These are phyloP conservation scores for Lepidocyrtinus sp. DNA, from an alignment of 2,888 invertebrate species.

Conservation along the genomic window DNA sequence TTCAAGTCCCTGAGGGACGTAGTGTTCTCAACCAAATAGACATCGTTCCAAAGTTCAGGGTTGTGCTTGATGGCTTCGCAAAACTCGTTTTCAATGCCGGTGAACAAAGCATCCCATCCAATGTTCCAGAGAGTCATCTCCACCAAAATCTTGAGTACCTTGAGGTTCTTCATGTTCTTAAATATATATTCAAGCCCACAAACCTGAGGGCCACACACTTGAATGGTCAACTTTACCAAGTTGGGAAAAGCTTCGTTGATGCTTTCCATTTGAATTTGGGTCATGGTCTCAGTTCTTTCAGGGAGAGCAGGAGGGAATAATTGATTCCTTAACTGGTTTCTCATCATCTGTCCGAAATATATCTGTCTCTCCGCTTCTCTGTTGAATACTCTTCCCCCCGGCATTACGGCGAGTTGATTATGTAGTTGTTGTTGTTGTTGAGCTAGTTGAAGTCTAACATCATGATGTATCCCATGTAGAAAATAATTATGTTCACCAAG, in stretches of 20 bases:
- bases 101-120: constrained; percentile 46
- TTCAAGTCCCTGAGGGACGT: constrained; percentile 38
- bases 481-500: no score
- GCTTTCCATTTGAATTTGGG: constrained; percentile 40
- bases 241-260: constrained; percentile 50
- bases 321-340: no score
- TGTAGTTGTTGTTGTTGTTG: constrained; percentile 24
- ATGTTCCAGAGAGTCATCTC: constrained; percentile 48
- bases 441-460: no score
- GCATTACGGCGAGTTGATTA: background rate
- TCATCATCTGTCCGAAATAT: no score
- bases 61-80: constrained; percentile 49
- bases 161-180: constrained; percentile 39
- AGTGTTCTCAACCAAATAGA: constrained; percentile 45
- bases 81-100: constrained; percentile 41
- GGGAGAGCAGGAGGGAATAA: constrained; percentile 36
- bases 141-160: constrained; percentile 39
- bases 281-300: constrained; percentile 49
- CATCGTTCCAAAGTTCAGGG: constrained; percentile 44
- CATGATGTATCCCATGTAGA: no score
- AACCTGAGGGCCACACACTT: constrained; percentile 41
- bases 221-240: constrained; percentile 34
- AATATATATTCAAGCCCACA: constrained; percentile 51
- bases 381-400: background rate
- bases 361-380: background rate